Base-by-base conservation (phyloP, 2,888 invertebrate species). In the Cosmorhoe ocellata region DNA sequence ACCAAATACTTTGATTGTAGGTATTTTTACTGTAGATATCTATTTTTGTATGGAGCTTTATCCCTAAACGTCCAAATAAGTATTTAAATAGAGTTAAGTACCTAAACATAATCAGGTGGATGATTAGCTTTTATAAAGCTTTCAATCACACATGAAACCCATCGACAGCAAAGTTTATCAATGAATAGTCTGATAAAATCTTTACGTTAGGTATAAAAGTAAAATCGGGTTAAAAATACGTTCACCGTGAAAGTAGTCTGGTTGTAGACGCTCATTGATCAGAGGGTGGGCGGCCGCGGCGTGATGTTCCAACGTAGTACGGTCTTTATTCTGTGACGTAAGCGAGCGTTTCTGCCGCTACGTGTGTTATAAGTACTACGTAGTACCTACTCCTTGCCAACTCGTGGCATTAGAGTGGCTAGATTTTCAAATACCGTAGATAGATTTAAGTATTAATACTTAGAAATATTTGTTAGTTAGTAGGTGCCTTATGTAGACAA, bases 201-300 rank as follows among this genome's bases (percentile, higher is more conserved):
- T 46, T 64, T 61, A 69, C 61, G 54, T 47, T 60, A 60, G n/a
- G 59, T 61, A 56, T 59, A 62, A 68, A 67, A 65, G 63, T 43
- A 66, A 71, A 74, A 69, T 61, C 64, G 68, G 69, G 18, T 67
- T 63, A 67, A 76, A 75, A 75, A 69, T 74, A 76, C 77, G 76
- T 68, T 74, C 64, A 69, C 67, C 75, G 83, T 81, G 78, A 82
- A 81, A 79, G 78, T 81, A 76, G 79, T 79, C 76, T 79, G 73
- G 74, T 76, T 73, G 74, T 78, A 82, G 83, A 79, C 81, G 69
- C 65, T 73, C 87, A 88, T 88, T 88, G 87, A 87, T 86, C 85
- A 82, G 66, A 64, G 66, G 64, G 64, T 74, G 72, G 71, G 61
- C 14, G 28, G 39, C 71, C 71, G 71, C 70, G 63, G 60, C 68